A percentile compares a stretch with the other conserved stretches of the same genome.
phyloP scores from a whole-genome alignment of 2,888 invertebrate species.

The Orchestes rusci region DNA sequence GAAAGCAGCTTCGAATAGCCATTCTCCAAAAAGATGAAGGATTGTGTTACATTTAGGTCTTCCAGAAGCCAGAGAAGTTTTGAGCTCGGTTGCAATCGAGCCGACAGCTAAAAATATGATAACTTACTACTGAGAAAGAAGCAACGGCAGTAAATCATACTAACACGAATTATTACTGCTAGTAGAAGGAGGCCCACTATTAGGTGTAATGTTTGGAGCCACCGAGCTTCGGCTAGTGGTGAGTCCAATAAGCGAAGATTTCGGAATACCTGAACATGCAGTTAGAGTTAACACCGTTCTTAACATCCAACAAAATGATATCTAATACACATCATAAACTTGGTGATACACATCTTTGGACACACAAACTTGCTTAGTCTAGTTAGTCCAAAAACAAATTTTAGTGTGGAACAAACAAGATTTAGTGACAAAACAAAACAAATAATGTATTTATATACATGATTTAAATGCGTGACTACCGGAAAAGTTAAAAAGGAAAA shows the following conservation, averaged over 20 bases:
- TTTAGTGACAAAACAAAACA: too few species aligned
- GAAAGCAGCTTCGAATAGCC: slow-evolving; percentile 93
- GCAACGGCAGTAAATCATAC: slow-evolving; percentile 26
- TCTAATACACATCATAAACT: too few species aligned
- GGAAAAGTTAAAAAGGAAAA: too few species aligned
- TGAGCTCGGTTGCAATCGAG: slow-evolving; percentile 44
- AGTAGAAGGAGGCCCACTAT: slow-evolving; percentile 61
- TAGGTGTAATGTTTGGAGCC: slow-evolving; percentile 58
- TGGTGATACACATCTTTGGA: too few species aligned
- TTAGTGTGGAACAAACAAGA: too few species aligned
- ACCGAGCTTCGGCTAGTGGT: slow-evolving; percentile 66
- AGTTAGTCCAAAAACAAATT: too few species aligned
- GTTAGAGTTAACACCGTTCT: too few species aligned
- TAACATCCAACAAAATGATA: too few species aligned
- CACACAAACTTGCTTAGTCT: too few species aligned
- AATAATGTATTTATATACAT: too few species aligned
- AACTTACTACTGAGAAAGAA: not conserved
- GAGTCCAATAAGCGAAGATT: slow-evolving; percentile 71
- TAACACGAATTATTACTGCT: slow-evolving; percentile 62
- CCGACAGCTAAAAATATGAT: slow-evolving; percentile 50
- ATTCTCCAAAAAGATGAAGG: slow-evolving; percentile 90
- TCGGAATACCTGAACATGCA: slow-evolving; percentile 61
- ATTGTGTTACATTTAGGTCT: slow-evolving; percentile 93
- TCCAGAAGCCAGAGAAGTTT: slow-evolving; percentile 58
- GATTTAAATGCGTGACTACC: too few species aligned